A percentile compares a stretch with the other conserved stretches of the same genome.
phyloP scores from a whole-genome alignment of 2,888 invertebrate species.

The Lingula anatina region DNA sequence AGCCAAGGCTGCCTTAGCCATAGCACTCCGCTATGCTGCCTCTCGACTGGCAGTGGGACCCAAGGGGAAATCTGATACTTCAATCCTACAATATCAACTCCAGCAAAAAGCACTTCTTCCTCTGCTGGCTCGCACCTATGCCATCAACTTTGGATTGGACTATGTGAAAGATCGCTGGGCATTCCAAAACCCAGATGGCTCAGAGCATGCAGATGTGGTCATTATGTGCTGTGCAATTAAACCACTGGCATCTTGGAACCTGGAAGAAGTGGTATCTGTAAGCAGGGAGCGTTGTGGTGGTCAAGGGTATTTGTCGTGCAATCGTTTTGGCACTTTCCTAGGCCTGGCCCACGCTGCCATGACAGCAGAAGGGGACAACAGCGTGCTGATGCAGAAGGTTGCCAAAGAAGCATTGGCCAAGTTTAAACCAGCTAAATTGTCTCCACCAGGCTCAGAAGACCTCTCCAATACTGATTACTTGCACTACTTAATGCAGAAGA shows the following conservation, averaged over 20 bases:
- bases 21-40: constrained; percentile 21
- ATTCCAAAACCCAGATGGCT: neutral
- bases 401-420: constrained; percentile 20
- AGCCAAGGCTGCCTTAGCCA: constrained; percentile 18
- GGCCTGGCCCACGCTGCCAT: constrained; percentile 24
- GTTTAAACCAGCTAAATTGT: constrained; percentile 10
- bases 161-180: neutral
- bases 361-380: constrained; percentile 29
- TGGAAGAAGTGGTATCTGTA: constrained; percentile 14
- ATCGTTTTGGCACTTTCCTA: constrained; percentile 21
- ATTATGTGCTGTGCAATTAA: constrained; percentile 30
- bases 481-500: constrained; percentile 12
- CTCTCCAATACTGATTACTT: constrained; percentile 9
- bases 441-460: neutral
- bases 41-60: constrained; percentile 25
- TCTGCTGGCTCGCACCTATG: neutral
- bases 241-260: constrained; percentile 21
- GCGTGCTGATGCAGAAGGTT: constrained; percentile 28
- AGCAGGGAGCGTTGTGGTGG: constrained; percentile 25
- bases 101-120: neutral
- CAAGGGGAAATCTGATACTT: neutral
- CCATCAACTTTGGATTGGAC: neutral
- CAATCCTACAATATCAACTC: neutral
- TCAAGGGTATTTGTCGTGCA: constrained; percentile 25
- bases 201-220: constrained; percentile 10